Percentiles rank a stretch among this genome's conserved stretches.
Evolutionary conservation across 2,113 vertebrate species (phyloP).

Genomic region (Epinephelus fuscoguttatus): DNA sequence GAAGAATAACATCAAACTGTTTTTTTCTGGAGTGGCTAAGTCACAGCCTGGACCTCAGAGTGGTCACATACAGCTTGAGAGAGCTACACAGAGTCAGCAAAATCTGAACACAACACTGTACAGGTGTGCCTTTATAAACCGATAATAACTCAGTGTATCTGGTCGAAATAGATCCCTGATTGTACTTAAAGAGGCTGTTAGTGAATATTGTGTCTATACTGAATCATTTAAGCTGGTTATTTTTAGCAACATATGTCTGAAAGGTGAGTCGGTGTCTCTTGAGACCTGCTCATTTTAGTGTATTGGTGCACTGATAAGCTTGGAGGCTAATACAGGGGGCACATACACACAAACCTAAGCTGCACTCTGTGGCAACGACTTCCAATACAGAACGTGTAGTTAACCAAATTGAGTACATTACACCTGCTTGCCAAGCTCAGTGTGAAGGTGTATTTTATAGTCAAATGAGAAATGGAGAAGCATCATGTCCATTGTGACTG

Average conservation of each 20-base stretch:
- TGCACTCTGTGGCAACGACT: too few relatives aligned
- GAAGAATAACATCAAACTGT: too few relatives aligned
- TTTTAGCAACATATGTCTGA: slow-evolving; percentile 8
- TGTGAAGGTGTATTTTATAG: too few relatives aligned
- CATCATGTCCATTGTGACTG: too few relatives aligned
- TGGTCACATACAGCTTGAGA: too few relatives aligned
- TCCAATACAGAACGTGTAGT: too few relatives aligned
- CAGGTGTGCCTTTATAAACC: neutral
- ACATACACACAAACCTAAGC: neutral
- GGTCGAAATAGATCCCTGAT: neutral
- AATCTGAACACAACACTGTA: neutral
- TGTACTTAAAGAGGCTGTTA: neutral
- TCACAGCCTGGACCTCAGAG: neutral
- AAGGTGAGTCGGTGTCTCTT: neutral
- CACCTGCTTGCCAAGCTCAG: too few relatives aligned
- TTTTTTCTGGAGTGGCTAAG: too few relatives aligned
- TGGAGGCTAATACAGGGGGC: neutral
- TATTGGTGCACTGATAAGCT: neutral
- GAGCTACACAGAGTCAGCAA: too few relatives aligned
- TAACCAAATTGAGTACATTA: too few relatives aligned
- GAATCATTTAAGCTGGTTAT: slow-evolving; percentile 27
- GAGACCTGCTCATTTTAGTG: neutral
- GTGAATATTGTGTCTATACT: neutral
- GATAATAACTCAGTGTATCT: neutral
- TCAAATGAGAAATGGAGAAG: too few relatives aligned